Conservation (phyloP, 1,140 invertebrate species). For the Brachionus rubens region DNA sequence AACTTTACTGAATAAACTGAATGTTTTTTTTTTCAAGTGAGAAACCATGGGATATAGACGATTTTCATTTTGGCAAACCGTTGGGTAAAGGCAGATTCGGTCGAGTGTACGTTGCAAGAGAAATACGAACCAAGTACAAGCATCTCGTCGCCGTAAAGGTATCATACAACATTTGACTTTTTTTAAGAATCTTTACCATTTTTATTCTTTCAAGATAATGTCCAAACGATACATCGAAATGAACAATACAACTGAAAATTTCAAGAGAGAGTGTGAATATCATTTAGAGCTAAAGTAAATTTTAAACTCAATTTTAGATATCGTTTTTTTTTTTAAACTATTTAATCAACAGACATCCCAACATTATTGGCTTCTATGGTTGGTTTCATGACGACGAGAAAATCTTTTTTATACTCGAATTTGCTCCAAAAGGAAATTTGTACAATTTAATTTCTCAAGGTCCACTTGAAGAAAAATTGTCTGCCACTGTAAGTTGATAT, state of each 20-base stretch:
- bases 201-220: slow-evolving; percentile 62
- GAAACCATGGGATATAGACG: slow-evolving; percentile 63
- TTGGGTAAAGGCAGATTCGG: slow-evolving; percentile 97
- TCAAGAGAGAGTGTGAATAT: slow-evolving; percentile 85
- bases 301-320: not conserved
- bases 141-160: slow-evolving; percentile 60
- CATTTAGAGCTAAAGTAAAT: slow-evolving; percentile 73
- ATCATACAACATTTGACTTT: not conserved
- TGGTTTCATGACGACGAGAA: slow-evolving; percentile 85
- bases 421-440: slow-evolving; percentile 82
- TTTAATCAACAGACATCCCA: slow-evolving; percentile 88
- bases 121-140: slow-evolving; percentile 81
- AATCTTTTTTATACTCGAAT: slow-evolving; percentile 87
- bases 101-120: slow-evolving; percentile 87
- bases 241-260: slow-evolving; percentile 84
- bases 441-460: slow-evolving; percentile 61
- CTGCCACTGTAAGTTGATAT: not conserved
- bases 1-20: not conserved
- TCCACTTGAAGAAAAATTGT: not conserved
- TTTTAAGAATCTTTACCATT: not conserved
- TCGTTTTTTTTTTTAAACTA: slow-evolving; percentile 43
- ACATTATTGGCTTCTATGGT: slow-evolving; percentile 80
- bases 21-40: not conserved
- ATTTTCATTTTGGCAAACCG: slow-evolving; percentile 90
- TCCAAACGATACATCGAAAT: slow-evolving; percentile 86